Evolutionary conservation across 1,140 invertebrate genomes (phyloP), one percentile per base, ranked within the genome.

Genomic region (Drosophila takahashii): DNA sequence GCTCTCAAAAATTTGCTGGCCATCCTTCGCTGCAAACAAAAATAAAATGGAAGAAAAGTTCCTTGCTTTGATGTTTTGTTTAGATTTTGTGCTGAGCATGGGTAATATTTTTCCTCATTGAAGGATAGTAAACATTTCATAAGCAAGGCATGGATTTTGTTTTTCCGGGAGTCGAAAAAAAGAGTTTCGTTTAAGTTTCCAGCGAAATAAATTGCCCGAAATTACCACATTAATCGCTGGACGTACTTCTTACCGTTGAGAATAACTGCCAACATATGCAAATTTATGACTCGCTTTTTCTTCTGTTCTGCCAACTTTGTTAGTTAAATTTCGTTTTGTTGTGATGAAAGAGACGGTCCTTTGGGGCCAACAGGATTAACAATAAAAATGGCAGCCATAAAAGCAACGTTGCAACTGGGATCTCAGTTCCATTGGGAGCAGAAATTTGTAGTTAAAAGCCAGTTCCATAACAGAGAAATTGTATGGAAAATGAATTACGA

Each of bases 231-330:
- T 57, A 70, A 67, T 65, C 36, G 64, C 11, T 16, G 29, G n/a
- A 8, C 9, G 10, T 16, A 34, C 27, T 32, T 45, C 22, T 29
- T 29, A 22, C 42, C 26, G 26, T 16, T 57, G 42, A 39, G 3
- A 48, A 56, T 48, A 70, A 57, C 18, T 48, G 34, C 64, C 50
- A 48, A 15, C 66, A 48, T 48, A 70, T 70, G 66, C 65, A 48
- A 70, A 70, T 70, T 69, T 70, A 69, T 57, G 27, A 39, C 32
- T 27, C 6, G 11, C 22, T 22, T 6, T 22, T 34, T 18, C 8
- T 47, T 8, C 16, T 16, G 9, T 45, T 2, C 13, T 11, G 10
- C 22, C 9, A 66, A 67, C 10, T 36, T 44, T 47, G 48, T 70
- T 56, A 69, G 62, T 45, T 37, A 39, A 39, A 34, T 48, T 34